Evolutionary conservation across 2,113 vertebrate genomes (phyloP), one percentile per base, ranked within the genome.

Genomic region (Microcebus tavaratra): DNA sequence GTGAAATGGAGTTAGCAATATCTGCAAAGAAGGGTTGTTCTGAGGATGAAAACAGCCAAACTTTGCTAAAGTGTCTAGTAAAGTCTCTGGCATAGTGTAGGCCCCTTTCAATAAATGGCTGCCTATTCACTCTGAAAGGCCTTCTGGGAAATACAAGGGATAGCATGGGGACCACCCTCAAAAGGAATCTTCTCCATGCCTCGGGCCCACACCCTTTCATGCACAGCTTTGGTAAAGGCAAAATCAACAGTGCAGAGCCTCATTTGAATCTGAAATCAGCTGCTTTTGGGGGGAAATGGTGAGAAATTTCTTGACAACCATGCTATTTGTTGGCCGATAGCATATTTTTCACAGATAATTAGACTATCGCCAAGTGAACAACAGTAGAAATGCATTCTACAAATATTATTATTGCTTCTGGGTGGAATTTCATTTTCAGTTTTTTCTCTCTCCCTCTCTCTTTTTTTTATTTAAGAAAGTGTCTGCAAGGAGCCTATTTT

Each of bases 401-500:
- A 96, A 97, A 96, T 57, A 81, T 55, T 83, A 97, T 23, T 23
- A 25, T 6, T 93, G 48, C 42, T 96, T 96, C 70, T 97, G 39
- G 87, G 73, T 94, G 70, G 53, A 15, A 72, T 65, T 65, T 39
- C 4, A 34, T 61, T 81, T 70, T 83, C 3, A 13, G 23, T 23
- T 31, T 29, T 63, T 5, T 6, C 18, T 21, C 25, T 73, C 45
- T 57, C 5, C 29, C 23, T 25, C 15, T 20, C 36, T 21, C 57
- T 36, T 5, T 53, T 57, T 83, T 70, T 91, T 63, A 75, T 91
- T 72, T 68, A 93, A 96, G 79, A 92, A 97, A 97, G 68, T 48
- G 75, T 59, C 93, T 97, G 29, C 0, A 1, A 92, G 73, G 42
- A 36, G 10, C 95, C 73, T 97, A 85, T 98, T 98, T 97, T 94